phyloP scores from a whole-genome alignment of 2,888 invertebrate genomes.

The Synergus itoensis region DNA sequence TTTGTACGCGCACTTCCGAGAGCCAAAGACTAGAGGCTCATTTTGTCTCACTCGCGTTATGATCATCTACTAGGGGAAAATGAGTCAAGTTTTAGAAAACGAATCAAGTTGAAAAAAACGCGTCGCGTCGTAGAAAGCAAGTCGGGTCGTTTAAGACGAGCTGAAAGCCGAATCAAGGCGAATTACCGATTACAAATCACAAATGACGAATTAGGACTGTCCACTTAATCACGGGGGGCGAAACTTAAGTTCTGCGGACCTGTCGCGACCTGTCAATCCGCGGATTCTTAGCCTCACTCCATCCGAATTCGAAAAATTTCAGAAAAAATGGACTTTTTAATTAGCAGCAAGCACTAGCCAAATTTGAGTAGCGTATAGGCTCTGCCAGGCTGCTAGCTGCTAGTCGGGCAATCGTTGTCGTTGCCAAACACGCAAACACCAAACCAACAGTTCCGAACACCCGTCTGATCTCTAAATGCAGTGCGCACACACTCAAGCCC shows the following conservation, averaged over 20 bases:
- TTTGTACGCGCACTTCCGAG: conserved; percentile 16
- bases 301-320: conserved; percentile 60
- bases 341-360: conserved; percentile 22
- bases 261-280: conserved; percentile 67
- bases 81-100: neutral
- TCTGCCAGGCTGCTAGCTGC: conserved; percentile 50
- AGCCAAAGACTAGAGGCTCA: conserved; percentile 12
- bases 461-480: conserved; percentile 27
- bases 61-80: conserved; percentile 22
- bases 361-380: conserved; percentile 12
- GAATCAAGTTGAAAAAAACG: neutral
- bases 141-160: neutral
- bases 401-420: conserved; percentile 14
- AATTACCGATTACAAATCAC: neutral
- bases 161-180: neutral
- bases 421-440: conserved; percentile 34
- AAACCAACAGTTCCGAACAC: neutral
- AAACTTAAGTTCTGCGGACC: conserved; percentile 62
- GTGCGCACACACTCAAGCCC: conserved; percentile 30
- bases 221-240: conserved; percentile 57
- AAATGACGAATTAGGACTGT: conserved; percentile 35
- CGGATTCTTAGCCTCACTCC: conserved; percentile 61
- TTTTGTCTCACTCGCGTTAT: conserved; percentile 48
- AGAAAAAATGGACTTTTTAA: neutral
- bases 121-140: neutral